Base-by-base conservation (phyloP, 2,113 vertebrate genomes). In the Rhea pennata region DNA sequence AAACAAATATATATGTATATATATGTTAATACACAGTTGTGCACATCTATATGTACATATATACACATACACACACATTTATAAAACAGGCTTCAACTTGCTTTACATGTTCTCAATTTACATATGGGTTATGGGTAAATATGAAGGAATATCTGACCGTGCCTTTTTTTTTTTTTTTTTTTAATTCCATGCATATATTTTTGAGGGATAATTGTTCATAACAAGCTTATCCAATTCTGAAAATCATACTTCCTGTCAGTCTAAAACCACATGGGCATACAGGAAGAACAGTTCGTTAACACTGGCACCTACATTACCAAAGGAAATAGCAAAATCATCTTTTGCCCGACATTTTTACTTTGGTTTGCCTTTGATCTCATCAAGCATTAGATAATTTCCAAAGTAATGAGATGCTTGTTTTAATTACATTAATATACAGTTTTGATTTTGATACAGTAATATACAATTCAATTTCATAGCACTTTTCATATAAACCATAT, bases 331-430 rank as follows among this genome's bases (percentile, higher is more conserved):
- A 79, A 64, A 95, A 91, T 9, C 27, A 58, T 12, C 40, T 56
- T 88, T 77, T 58, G 74, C 33, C 70, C 81, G 77, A 95, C 95
- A 88, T 71, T 93, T 87, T 95, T 81, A 77, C 65, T 93, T 84
- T 85, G 15, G 22, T 91, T 96, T 46, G 9, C 84, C 92, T 95
- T 92, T 66, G 67, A 81, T 70, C 22, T 83, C 84, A 82, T 67
- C 83, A 84, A 50, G 39, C 51, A 40, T 48, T 95, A 72, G 74
- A 71, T 82, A 53, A 40, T 53, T 90, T 65, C 50, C 56, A 40
- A 89, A 62, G 42, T 13, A 22, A 65, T 6, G 14, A 71, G 74
- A 81, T 15, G 1, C 6, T 59, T 56, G 8, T n/a, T 92, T 85
- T 73, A 72, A 74, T 50, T 70, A 51, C 56, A 40, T 77, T 88